Conservation (phyloP, 2,113 vertebrate genomes). For the Bubalus kerabau region DNA sequence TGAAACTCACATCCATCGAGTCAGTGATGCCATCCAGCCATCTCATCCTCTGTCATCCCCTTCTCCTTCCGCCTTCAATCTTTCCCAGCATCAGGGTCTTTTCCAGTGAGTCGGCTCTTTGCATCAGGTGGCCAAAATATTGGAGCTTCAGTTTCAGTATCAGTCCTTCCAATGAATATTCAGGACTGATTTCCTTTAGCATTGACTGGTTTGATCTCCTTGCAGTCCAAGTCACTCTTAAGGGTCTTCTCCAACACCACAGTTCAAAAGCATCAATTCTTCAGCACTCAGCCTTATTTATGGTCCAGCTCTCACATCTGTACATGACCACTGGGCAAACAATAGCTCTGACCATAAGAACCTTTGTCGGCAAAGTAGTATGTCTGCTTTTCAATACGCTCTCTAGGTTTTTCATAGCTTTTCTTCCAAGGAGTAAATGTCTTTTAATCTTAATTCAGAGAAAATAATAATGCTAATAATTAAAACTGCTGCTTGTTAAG, state of each 20-base stretch:
- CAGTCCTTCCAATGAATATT: background rate
- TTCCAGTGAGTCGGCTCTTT: accelerated
- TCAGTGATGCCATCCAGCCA: background rate
- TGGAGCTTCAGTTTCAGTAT: background rate
- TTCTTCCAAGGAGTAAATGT: background rate
- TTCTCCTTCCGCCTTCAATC: background rate
- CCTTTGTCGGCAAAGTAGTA: background rate
- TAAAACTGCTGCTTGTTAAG: background rate
- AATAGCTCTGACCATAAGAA: background rate
- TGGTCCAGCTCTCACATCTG: background rate
- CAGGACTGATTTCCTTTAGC: background rate
- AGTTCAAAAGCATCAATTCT: background rate
- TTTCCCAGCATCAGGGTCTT: background rate
- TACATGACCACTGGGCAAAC: background rate
- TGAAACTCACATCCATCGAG: background rate
- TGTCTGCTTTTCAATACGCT: background rate
- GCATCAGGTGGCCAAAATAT: background rate
- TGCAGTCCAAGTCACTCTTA: background rate
- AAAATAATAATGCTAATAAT: background rate
- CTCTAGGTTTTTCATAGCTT: background rate
- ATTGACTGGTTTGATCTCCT: background rate
- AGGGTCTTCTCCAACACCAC: background rate
- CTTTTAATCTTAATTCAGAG: background rate
- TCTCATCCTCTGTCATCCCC: accelerated
- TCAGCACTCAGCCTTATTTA: background rate